Percentiles rank a stretch among this genome's conserved stretches.
Conservation (phyloP, 2,113 vertebrate species). For the Pseudorhombus dupliciocellatus region DNA sequence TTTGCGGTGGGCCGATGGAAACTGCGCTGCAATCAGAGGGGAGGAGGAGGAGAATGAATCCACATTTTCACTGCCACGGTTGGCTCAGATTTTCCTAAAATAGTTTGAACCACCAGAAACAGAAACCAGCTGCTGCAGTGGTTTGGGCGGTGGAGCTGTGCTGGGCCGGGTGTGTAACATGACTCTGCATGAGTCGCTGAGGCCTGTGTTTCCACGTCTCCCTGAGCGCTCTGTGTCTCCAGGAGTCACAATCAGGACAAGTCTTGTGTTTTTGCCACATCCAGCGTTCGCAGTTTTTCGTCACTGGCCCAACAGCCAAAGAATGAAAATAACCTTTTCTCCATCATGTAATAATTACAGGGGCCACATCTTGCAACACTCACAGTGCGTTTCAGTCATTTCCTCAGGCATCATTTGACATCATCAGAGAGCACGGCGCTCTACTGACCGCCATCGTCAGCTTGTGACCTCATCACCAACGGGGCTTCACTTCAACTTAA, state of each 20-base stretch:
- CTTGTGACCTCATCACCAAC: no score
- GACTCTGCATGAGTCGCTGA: slow-evolving; percentile 63
- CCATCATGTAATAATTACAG: not conserved
- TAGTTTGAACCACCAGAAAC: slow-evolving; percentile 67
- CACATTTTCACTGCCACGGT: slow-evolving; percentile 33
- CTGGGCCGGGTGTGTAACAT: slow-evolving; percentile 53
- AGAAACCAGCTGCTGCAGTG: slow-evolving; percentile 71
- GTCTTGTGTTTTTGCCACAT: not conserved
- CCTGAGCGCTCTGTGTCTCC: slow-evolving; percentile 18
- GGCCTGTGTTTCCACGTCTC: slow-evolving; percentile 20
- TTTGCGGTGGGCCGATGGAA: slow-evolving; percentile 45
- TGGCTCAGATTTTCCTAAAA: slow-evolving; percentile 59
- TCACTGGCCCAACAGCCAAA: not conserved
- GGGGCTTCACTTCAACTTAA: not conserved
- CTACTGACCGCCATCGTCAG: not conserved
- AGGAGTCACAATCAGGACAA: slow-evolving; percentile 20
- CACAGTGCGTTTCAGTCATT: not conserved
- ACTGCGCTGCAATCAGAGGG: slow-evolving; percentile 42
- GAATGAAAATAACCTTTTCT: not conserved
- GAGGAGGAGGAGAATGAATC: not conserved
- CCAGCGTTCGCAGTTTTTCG: not conserved
- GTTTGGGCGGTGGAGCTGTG: slow-evolving; percentile 44
- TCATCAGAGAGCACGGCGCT: not conserved
- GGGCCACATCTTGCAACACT: not conserved
- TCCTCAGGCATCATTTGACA: not conserved